Base-by-base conservation (phyloP, 2,888 invertebrate genomes). In the Aleiodes testaceus region DNA sequence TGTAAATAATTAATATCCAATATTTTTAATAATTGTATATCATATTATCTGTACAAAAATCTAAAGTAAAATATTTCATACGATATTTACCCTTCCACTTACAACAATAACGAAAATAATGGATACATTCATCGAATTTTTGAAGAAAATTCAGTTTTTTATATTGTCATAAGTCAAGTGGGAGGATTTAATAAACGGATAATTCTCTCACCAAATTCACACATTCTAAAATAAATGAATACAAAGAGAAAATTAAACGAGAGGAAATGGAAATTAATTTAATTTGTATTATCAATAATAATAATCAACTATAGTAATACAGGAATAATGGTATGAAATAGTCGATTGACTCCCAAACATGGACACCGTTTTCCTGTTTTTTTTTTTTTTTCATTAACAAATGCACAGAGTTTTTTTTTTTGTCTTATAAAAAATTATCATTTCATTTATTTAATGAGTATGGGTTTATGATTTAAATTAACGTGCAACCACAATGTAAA, bases 291-390 rank as follows among this genome's bases (percentile, higher is more conserved):
- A 79, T 81, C 78, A 79, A 78, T 74, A 73, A 77, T 65, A 74
- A 72, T 69, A 42, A 53, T 66, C n/a, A 55, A 66, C 69, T 53
- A 68, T 74, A 79, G 77, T 80, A 79, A 79, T 83, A 82, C 78
- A 82, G 84, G 82, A 84, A 85, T 83, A 81, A 82, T 77, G 81
- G 74, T 82, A 81, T 66, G n/a, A 75, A 78, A 76, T 74, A 73
- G 74, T 80, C 76, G 73, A 72, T 74, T 74, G 69, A 44, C 76
- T 78, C 79, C 77, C 78, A 78, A 77, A 77, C 75, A n/a, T 74
- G 79, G 79, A 79, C 75, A 76, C 72, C 75, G 80, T 79, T 78
- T n/a, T 81, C 77, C 81, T 78, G 76, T 79, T 11, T 70, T 76
- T 74, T 79, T 11, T 70, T 76, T 74, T 76, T 77, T 26, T 26